A percentile compares a stretch with the other conserved stretches of the same genome.
Conservation (phyloP, 2,797 vertebrate genomes). For the Varecia variegata region DNA sequence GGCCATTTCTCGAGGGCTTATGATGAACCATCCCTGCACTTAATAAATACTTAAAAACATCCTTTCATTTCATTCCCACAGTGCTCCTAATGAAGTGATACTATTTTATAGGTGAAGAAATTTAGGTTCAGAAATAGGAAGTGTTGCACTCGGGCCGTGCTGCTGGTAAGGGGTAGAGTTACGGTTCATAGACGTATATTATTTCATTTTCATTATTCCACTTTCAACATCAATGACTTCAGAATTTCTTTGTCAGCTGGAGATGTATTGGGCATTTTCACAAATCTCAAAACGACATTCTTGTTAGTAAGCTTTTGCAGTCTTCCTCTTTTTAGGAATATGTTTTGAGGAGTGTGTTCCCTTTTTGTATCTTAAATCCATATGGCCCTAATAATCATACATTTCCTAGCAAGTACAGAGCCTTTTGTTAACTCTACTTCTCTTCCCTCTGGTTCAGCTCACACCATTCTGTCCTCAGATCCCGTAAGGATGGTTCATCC, state of each 20-base stretch:
- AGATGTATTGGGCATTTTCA: not conserved
- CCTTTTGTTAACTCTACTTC: not conserved
- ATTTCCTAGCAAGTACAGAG: not conserved
- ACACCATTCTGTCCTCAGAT: not conserved
- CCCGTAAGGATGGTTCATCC: not conserved
- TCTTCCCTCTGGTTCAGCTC: not conserved
- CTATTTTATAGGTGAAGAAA: not conserved
- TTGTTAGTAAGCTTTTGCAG: not conserved
- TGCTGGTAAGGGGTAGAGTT: not conserved
- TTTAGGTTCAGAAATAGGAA: not conserved
- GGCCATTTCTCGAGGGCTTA: not conserved
- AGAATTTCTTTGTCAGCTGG: constrained; percentile 22
- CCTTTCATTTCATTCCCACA: not conserved
- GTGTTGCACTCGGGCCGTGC: not conserved
- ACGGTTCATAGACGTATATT: not conserved
- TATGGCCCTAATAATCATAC: not conserved
- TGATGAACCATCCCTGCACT: not conserved
- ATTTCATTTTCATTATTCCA: constrained; percentile 1
- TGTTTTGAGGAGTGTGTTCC: not conserved
- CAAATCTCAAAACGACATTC: not conserved
- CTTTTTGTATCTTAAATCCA: not conserved
- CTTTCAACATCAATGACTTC: not conserved
- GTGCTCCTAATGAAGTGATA: not conserved
- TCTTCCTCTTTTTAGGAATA: not conserved
- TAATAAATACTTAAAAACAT: not conserved